Evolutionary conservation across 2,113 vertebrate genomes (phyloP), one percentile per base, ranked within the genome.

Genomic region (Hoplias malabaricus): DNA sequence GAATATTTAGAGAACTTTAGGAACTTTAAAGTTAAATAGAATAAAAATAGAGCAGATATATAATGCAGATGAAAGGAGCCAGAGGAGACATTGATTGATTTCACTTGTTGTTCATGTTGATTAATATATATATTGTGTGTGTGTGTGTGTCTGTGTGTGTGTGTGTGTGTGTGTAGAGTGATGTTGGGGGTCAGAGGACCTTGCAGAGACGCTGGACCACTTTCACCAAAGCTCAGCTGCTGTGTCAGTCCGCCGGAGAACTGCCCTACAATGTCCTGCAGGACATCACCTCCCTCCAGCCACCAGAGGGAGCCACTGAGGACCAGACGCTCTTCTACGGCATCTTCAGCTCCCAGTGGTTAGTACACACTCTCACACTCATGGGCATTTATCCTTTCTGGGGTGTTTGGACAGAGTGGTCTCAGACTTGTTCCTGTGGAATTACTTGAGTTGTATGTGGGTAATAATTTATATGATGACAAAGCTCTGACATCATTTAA

Each of bases 281-380:
- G 81, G 92, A 93, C 71, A 82, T 93, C 0, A 85, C 87, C 83
- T 84, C 65, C 59, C 89, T 93, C 43, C 80, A 80, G 12, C 88
- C 92, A 65, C 48, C 81, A 82, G 88, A 90, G 80, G 91, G 90
- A 0, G 76, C 79, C 2, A 34, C 84, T 42, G 78, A 79, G 23
- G 89, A 92, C 2, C 88, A 92, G 36, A 91, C 86, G 0, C 82
- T 92, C 1, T 93, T 93, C 61, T 92, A 90, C 10, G 92, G 90
- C 68, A 89, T 92, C 86, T 93, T 93, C 81, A 89, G 80, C 68
- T 92, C 92, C 0, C 92, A 93, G 73, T 93, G 92, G 92, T 93
- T 1, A 89, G 87, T 43, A 29, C 66, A 29, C 4, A 11, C 2
- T 13, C 50, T 36, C 62, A 1, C 29, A 13, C n/a, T n/a, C n/a